Evolutionary conservation across 1,140 invertebrate species (phyloP).

Genomic region (Proctacanthus coquilletti): DNA sequence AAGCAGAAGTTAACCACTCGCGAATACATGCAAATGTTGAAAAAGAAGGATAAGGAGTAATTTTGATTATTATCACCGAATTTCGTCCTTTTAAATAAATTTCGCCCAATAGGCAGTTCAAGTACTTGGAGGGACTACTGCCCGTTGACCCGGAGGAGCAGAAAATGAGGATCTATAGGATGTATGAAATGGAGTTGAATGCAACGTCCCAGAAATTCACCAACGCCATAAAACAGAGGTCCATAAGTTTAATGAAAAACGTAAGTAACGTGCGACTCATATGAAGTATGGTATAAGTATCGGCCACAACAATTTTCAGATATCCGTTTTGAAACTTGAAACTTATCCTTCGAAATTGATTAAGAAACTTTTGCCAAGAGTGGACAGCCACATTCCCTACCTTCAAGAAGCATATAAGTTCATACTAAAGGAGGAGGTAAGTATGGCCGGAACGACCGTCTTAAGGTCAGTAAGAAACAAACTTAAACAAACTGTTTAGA

Average conservation of each 20-base stretch:
- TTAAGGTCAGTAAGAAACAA: background rate
- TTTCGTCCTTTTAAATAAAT: too few relatives aligned
- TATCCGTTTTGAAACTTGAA: slow-evolving; percentile 18
- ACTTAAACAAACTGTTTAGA: background rate
- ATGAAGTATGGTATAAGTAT: background rate
- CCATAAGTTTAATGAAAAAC: slow-evolving; percentile 31
- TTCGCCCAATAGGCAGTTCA: too few relatives aligned
- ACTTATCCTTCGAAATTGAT: slow-evolving; percentile 26
- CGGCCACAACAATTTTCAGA: slow-evolving; percentile 10
- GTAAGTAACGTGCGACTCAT: slow-evolving; percentile 15
- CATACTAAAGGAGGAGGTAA: slow-evolving; percentile 22
- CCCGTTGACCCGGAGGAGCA: slow-evolving; percentile 37
- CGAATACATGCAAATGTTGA: background rate
- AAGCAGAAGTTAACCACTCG: background rate
- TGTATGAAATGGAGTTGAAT: slow-evolving; percentile 17
- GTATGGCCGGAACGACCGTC: background rate
- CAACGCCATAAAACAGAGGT: slow-evolving; percentile 28
- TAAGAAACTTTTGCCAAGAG: slow-evolving; percentile 15
- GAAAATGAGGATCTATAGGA: slow-evolving; percentile 20
- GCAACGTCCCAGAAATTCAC: slow-evolving; percentile 19
- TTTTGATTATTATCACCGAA: slow-evolving; percentile 15
- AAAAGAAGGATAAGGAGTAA: slow-evolving; percentile 1
- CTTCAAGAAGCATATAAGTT: slow-evolving; percentile 18
- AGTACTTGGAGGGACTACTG: slow-evolving; percentile 29
- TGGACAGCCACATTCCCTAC: slow-evolving; percentile 11